A percentile compares a stretch with the other conserved stretches of the same genome.
Evolutionary conservation across 2,797 vertebrate genomes (phyloP).

Genomic region (Alosa sapidissima): DNA sequence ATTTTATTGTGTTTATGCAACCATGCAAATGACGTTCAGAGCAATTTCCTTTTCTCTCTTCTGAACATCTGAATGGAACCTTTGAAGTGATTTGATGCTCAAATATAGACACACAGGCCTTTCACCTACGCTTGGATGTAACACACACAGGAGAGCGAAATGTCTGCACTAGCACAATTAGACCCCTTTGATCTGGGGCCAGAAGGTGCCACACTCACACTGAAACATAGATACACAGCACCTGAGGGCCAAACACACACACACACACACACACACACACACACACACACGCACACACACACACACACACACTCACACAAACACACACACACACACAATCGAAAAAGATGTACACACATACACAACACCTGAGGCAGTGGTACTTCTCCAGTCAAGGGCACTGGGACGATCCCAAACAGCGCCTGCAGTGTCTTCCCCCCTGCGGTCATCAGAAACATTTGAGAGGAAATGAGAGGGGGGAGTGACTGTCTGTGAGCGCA

Average conservation of each 20-base stretch:
- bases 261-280: not conserved
- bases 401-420: constrained; percentile 66
- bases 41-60: not conserved
- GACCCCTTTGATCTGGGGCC: constrained; percentile 30
- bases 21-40: not conserved
- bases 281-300: constrained; percentile 23
- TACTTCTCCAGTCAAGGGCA: constrained; percentile 71
- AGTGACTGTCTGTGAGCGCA: not conserved
- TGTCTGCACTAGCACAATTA: constrained; percentile 30
- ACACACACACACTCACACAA: constrained; percentile 36
- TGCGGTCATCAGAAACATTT: constrained; percentile 46
- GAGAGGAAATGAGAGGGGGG: constrained; percentile 41
- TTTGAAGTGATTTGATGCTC: not conserved
- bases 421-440: constrained; percentile 35
- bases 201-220: not conserved
- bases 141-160: not conserved
- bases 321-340: constrained; percentile 3
- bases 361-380: constrained; percentile 37
- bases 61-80: not conserved
- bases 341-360: constrained; percentile 2
- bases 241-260: constrained; percentile 23
- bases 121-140: not conserved
- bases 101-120: constrained; percentile 2
- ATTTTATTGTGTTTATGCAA: not conserved
- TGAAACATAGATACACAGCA: not conserved